Evolutionary conservation across 2,113 vertebrate genomes (phyloP).

Genomic region (Toxostoma redivivum): DNA sequence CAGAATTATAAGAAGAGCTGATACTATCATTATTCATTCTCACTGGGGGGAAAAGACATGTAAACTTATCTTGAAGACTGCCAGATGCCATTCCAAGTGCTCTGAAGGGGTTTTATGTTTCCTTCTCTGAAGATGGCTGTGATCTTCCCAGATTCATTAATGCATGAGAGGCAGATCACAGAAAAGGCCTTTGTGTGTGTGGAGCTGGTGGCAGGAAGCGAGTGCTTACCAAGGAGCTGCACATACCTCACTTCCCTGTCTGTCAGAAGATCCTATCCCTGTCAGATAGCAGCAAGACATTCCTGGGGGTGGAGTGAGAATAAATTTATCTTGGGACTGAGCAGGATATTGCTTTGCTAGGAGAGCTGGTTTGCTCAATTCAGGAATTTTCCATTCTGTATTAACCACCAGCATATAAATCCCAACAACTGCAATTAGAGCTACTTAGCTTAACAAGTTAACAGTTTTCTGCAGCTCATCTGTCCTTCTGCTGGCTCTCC

Average conservation of each 20-base stretch:
- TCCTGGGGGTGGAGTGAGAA: constrained; percentile 57
- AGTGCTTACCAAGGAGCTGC: background rate
- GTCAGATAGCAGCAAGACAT: constrained; percentile 58
- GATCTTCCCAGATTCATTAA: constrained; percentile 11
- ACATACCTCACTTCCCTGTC: constrained; percentile 30
- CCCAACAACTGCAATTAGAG: background rate
- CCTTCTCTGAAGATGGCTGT: background rate
- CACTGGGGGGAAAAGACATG: background rate
- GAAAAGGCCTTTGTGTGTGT: background rate
- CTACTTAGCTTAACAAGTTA: background rate
- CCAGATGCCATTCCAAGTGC: background rate
- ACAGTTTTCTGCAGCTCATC: background rate
- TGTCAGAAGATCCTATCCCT: constrained; percentile 47
- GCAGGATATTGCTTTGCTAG: constrained; percentile 45
- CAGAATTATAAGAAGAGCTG: background rate
- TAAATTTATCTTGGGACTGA: constrained; percentile 38
- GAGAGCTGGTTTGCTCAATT: constrained; percentile 18
- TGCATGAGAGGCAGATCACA: background rate
- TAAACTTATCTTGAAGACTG: background rate
- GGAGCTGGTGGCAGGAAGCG: background rate
- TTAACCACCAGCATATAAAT: background rate
- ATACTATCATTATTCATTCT: background rate
- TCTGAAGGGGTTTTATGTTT: background rate
- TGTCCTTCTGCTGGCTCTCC: constrained; percentile 4
- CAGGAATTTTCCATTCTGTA: constrained; percentile 52